Percentiles rank a stretch among this genome's conserved stretches.
These are phyloP conservation scores for Picus viridis DNA, from an alignment of 2,797 vertebrate species.

Conservation along the genomic window DNA sequence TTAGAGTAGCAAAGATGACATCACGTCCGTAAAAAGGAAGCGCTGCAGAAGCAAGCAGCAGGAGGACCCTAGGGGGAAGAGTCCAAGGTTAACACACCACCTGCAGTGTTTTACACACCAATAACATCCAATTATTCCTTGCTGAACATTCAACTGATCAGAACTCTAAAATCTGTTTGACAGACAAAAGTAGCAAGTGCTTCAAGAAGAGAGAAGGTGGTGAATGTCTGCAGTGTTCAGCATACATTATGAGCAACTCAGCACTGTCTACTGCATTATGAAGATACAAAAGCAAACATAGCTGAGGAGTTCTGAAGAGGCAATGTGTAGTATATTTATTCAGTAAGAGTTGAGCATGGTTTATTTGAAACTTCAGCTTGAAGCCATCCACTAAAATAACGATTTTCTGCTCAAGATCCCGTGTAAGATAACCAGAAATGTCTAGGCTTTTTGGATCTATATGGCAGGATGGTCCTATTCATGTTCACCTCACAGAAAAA, in stretches of 20 bases:
- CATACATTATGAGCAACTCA: background rate
- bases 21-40: background rate
- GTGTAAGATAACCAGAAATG: background rate
- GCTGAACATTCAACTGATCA: background rate
- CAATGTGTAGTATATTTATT: background rate
- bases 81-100: conserved; percentile 2
- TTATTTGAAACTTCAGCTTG: background rate
- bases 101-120: background rate
- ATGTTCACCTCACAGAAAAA: background rate
- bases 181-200: background rate
- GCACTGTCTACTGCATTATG: background rate
- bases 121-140: background rate
- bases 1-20: conserved; percentile 51
- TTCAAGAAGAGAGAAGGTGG: background rate
- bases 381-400: background rate
- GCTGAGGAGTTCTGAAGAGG: background rate
- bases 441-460: rapidly evolving
- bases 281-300: background rate
- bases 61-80: background rate
- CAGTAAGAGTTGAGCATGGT: background rate
- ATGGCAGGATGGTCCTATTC: background rate
- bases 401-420: background rate
- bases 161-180: background rate
- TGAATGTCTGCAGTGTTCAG: background rate
- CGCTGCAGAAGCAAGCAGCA: background rate